Evolutionary conservation across 2,113 vertebrate species (phyloP).

Genomic region (Apteryx mantelli): DNA sequence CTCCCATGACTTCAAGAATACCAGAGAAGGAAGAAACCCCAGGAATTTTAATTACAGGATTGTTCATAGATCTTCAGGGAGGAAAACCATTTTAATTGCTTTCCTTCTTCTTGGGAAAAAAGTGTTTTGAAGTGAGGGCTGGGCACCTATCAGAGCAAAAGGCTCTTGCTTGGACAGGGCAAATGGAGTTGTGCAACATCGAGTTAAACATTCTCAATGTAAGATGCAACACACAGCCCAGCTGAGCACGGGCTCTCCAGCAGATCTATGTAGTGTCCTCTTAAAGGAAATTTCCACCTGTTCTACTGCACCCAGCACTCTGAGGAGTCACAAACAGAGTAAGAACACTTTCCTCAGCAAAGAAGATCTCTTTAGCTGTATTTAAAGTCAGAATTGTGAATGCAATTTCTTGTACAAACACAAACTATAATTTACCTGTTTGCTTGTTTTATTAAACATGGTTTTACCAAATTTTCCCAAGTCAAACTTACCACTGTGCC

Average conservation of each 20-base stretch:
- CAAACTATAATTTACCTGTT: neutral
- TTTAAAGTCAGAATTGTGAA: neutral
- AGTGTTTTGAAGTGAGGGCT: neutral
- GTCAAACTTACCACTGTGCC: neutral
- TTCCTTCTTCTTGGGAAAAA: neutral
- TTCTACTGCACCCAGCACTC: neutral
- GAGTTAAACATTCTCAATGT: neutral
- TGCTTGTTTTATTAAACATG: neutral
- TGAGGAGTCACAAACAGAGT: neutral
- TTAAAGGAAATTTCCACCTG: neutral
- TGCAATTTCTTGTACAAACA: neutral
- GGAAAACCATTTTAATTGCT: neutral
- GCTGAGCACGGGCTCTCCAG: neutral
- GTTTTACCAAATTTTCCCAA: neutral
- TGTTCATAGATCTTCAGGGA: neutral
- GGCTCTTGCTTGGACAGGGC: neutral
- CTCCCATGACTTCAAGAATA: neutral
- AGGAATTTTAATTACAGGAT: neutral
- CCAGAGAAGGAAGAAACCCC: neutral
- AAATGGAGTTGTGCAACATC: rapidly evolving
- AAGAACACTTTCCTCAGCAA: neutral
- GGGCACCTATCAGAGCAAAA: neutral
- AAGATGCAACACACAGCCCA: neutral
- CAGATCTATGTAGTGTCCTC: neutral
- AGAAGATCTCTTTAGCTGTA: neutral